Evolutionary conservation across 1,140 invertebrate genomes (phyloP), one percentile per base, ranked within the genome.

Genomic region (Nomia melanderi): DNA sequence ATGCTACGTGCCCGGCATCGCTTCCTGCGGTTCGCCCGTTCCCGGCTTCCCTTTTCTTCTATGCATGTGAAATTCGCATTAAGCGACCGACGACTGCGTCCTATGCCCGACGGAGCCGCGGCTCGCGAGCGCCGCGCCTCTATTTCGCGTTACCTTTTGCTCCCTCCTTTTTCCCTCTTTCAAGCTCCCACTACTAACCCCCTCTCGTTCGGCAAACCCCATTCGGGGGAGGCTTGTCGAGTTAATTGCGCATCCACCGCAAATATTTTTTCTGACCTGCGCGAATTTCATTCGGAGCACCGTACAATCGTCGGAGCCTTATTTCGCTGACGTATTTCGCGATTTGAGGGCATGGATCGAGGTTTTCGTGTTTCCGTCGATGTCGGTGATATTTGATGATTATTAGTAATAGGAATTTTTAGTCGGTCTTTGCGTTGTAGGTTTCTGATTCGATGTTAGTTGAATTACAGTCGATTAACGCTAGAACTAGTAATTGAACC

Each of bases 1-100:
- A 88, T 77, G 87, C 79, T 87, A 88, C 87, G 87, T 88, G 87
- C 79, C 73, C 74, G 79, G 87, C 86, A 88, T 88, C 84, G 79
- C 77, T 82, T 86, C 76, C 75, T 75, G 75, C 79, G 69, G 71
- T 78, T 78, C 78, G 27, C 75, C 72, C 60, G 20, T 64, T 29
- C 75, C 36, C 54, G 57, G 29, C 54, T 39, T 73, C 66, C 54
- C 62, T 76, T 65, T 67, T 62, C 69, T 64, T 86, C 77, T 78
- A 79, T 86, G 84, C 84, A 87, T 79, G 84, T 81, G 63, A 87
- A 84, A 87, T 87, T 88, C 78, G 79, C 80, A 84, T 86, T 88
- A 88, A 84, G 72, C 83, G 77, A 74, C 79, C 70, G 33, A 75
- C 70, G 59, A 79, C 80, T 39, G 56, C 44, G 56, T 71, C 71